Evolutionary conservation across 2,888 invertebrate species (phyloP).

Genomic region (Plemyria rubiginata): DNA sequence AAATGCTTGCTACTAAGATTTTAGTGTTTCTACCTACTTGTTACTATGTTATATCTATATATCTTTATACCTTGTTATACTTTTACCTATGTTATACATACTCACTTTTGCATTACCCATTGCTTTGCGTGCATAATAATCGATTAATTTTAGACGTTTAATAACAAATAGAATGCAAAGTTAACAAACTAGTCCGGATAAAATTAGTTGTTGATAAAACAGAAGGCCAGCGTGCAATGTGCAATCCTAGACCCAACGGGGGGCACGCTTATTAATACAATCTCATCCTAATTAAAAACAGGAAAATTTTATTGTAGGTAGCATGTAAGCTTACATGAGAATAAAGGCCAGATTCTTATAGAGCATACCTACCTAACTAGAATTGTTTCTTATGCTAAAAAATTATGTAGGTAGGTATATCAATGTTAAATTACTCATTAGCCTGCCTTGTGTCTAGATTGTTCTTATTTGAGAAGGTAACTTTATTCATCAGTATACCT

Average conservation of each 20-base stretch:
- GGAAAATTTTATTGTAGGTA: slow-evolving; percentile 21
- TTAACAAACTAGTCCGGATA: slow-evolving; percentile 30
- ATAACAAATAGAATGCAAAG: slow-evolving; percentile 34
- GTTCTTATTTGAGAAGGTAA: neutral
- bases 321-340: neutral
- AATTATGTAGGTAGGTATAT: neutral
- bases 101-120: neutral
- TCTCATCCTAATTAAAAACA: slow-evolving; percentile 34
- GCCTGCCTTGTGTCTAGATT: neutral
- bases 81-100: no score
- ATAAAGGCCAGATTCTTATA: neutral
- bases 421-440: slow-evolving; percentile 3
- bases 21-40: no score
- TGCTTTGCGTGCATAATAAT: slow-evolving; percentile 29
- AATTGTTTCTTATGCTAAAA: neutral
- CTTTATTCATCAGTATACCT: neutral
- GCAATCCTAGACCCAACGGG: slow-evolving; percentile 42
- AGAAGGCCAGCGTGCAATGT: slow-evolving; percentile 38
- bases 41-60: no score
- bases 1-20: no score
- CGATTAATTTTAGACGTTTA: slow-evolving; percentile 29
- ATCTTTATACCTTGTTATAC: no score
- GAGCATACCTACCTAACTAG: neutral
- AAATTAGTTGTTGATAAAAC: slow-evolving; percentile 37
- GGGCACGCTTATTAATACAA: slow-evolving; percentile 26